Evolutionary conservation across 2,888 invertebrate species (phyloP).

Genomic region (Alentia gelatinosa): DNA sequence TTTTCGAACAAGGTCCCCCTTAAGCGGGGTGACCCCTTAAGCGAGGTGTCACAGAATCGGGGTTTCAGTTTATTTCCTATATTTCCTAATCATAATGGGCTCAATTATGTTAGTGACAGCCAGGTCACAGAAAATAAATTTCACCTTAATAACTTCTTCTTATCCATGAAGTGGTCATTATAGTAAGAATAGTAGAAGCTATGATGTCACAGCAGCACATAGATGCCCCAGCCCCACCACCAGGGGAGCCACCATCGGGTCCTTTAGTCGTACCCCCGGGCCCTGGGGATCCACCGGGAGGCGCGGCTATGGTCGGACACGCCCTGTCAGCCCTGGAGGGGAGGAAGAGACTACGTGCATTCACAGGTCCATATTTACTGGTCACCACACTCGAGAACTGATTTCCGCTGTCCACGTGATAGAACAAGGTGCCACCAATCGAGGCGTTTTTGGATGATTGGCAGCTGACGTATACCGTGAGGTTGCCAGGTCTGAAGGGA

Average conservation of each 20-base stretch:
- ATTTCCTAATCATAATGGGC: no score
- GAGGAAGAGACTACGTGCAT: background rate
- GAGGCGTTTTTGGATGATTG: background rate
- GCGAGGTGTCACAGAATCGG: no score
- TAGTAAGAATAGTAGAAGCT: background rate
- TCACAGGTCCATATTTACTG: background rate
- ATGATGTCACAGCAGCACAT: background rate
- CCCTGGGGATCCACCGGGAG: background rate
- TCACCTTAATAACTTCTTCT: no score
- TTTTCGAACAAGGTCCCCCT: no score
- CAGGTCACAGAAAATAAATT: no score
- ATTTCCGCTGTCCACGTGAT: background rate
- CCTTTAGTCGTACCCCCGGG: background rate
- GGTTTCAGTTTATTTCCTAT: no score
- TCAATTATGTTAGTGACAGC: no score
- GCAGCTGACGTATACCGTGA: background rate
- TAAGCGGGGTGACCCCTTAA: no score
- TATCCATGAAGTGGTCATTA: no score
- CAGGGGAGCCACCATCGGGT: background rate
- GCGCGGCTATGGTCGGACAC: background rate
- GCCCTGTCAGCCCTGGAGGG: background rate
- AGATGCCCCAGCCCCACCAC: background rate
- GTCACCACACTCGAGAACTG: background rate
- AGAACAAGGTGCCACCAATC: background rate
- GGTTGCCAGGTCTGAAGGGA: conserved; percentile 7